Base-by-base conservation (phyloP, 2,797 vertebrate species). In the Tinamus major region DNA sequence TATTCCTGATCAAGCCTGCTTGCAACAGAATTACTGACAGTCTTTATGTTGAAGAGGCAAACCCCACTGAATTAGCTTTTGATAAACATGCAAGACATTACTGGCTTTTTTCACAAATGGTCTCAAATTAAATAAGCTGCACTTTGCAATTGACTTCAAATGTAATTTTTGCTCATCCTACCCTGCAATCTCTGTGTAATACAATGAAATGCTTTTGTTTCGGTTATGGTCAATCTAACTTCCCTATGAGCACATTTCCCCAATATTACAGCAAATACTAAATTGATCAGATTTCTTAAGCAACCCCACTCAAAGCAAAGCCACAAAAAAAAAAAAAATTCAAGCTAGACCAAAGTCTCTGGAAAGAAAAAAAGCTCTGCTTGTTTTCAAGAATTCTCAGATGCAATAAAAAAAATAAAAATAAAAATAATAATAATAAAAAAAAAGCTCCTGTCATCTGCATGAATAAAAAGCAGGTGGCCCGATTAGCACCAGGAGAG, bases 241-340 rank as follows among this genome's bases (percentile, higher is more conserved):
- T 7, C 55, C 9, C 15, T 41, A 46, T 0, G 5, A 39, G 46
- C 14, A 37, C 15, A 0, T 12, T 14, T 63, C 48, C 62, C 16
- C 65, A 39, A 5, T 18, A 44, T 1, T 35, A 68, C 0, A 31
- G 55, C 19, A 84, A 42, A 42, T 7, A 46, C 15, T 62, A 44
- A 63, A 75, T 0, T 5, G 27, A 33, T 21, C 6, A 5, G 12
- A 13, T 75, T 83, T 83, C 33, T 53, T 11, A 35, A 58, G 48
- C 0, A 6, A 29, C 3, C 9, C n/a, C 7, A 63, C 5, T 44
- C 35, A 48, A 67, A 58, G 26, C 37, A 59, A 75, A 4, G 1
- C 16, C 35, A 23, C 16, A 33, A n/a, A 71, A 27, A 53, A 53
- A 29, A 48, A 48, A 48, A 51, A 49, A 48, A 5, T 13, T 0